Evolutionary conservation across 2,888 invertebrate genomes (phyloP).

Genomic region (Capitulum mitella): DNA sequence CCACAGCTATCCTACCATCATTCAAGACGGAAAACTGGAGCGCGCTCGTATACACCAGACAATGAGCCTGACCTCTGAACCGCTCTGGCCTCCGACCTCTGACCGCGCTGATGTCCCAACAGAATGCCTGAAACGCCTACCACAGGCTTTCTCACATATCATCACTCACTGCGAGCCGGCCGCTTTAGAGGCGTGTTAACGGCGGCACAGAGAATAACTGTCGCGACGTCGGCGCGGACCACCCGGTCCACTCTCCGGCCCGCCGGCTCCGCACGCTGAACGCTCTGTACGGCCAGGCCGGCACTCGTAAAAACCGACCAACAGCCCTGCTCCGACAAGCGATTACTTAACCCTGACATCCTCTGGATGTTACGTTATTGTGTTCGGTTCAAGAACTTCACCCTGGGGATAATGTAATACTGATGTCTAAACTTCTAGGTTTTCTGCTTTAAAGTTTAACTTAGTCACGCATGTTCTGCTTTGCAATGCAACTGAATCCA

Average conservation of each 20-base stretch:
- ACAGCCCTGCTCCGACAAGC: not conserved
- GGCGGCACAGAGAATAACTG: not conserved
- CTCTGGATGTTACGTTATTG: not conserved
- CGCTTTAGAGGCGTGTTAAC: not conserved
- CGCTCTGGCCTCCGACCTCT: not conserved
- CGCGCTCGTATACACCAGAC: not conserved
- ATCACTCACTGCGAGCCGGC: not conserved
- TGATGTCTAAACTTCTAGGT: too few species aligned
- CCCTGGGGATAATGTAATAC: too few species aligned
- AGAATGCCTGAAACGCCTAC: constrained; percentile 10
- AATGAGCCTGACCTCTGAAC: constrained; percentile 12
- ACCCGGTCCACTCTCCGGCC: not conserved
- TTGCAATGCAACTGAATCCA: too few species aligned
- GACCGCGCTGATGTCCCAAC: not conserved
- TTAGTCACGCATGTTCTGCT: too few species aligned
- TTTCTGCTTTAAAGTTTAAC: too few species aligned
- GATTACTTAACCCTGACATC: not conserved
- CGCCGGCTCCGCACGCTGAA: not conserved
- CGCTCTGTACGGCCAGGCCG: not conserved
- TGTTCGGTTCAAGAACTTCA: not conserved
- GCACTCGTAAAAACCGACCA: too few species aligned
- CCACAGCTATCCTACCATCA: constrained; percentile 13
- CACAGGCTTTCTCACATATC: not conserved
- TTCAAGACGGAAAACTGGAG: not conserved
- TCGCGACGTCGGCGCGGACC: not conserved